phyloP scores from a whole-genome alignment of 2,888 invertebrate genomes.

The Poecilus cupreus region DNA sequence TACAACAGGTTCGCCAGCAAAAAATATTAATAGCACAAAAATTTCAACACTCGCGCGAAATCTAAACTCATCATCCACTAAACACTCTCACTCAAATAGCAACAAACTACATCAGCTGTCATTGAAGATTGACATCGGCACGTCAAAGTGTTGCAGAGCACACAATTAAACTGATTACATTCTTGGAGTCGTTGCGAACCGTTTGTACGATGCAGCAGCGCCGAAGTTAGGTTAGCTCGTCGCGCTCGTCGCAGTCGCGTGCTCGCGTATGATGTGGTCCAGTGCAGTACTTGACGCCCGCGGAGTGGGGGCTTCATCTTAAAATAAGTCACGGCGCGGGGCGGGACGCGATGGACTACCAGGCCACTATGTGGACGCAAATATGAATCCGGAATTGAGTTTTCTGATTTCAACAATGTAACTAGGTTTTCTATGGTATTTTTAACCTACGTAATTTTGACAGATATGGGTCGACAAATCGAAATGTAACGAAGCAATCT shows the following conservation, averaged over 20 bases:
- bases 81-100: background rate
- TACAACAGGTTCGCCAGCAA: conserved; percentile 53
- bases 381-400: background rate
- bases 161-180: conserved; percentile 44
- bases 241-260: background rate
- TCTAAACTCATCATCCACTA: background rate
- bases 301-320: conserved; percentile 15
- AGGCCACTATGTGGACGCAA: background rate
- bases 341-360: background rate
- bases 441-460: background rate
- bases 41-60: conserved; percentile 43
- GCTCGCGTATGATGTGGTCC: conserved; percentile 25
- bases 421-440: background rate
- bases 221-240: background rate
- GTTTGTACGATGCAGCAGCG: background rate
- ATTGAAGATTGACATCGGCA: conserved; percentile 10
- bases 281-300: background rate
- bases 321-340: background rate
- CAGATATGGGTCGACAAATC: too few species aligned
- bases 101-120: conserved; percentile 36
- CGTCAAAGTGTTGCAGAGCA: background rate
- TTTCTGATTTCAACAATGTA: background rate
- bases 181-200: conserved; percentile 1
- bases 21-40: conserved; percentile 57
- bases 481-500: too few species aligned